Evolutionary conservation across 2,113 vertebrate species (phyloP), one percentile per base, ranked within the genome.

Genomic region (Ophiodon elongatus): DNA sequence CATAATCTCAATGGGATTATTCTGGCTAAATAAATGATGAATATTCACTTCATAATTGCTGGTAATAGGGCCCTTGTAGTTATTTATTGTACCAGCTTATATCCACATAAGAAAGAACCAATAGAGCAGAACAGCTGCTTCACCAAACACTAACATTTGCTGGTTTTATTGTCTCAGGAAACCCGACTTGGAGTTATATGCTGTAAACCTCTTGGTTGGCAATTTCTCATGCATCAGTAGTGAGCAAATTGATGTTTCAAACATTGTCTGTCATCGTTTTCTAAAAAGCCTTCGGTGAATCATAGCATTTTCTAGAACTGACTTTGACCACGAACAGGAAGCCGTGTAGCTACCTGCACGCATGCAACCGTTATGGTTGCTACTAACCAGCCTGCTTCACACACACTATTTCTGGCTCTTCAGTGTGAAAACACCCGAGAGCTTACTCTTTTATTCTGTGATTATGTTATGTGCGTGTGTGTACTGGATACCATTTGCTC

Each of bases 261-360:
- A 62, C 37, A 1, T 11, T 17, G 45, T 62, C 27, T 76, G 75
- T 71, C 77, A 64, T 76, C 35, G 63, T 66, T 68, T 85, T 83
- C 43, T 31, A 14, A 2, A 3, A 57, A 19, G 33, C 52, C 82
- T 31, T 68, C 63, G 43, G 85, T 76, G 81, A 84, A 73, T 79
- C 71, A 80, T 67, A 74, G 76, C 79, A 83, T 94, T 92, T 87
- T 90, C 88, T 94, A 92, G 93, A 93, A 91, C 76, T 80, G 57
- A 43, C 84, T 91, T 67, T 89, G 78, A 77, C 91, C 90, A 79
- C 86, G 13, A 87, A 94, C 94, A 95, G 95, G 94, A 95, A 95
- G 84, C 66, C 70, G 54, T 88, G 88, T 88, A 88, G 81, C 82
- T 88, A n/a, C 68, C 23, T 85, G 85, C 85, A 87, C 86, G 65